These are phyloP conservation scores for Hybos culiciformis DNA, from an alignment of 2,888 invertebrate genomes.

Conservation along the genomic window DNA sequence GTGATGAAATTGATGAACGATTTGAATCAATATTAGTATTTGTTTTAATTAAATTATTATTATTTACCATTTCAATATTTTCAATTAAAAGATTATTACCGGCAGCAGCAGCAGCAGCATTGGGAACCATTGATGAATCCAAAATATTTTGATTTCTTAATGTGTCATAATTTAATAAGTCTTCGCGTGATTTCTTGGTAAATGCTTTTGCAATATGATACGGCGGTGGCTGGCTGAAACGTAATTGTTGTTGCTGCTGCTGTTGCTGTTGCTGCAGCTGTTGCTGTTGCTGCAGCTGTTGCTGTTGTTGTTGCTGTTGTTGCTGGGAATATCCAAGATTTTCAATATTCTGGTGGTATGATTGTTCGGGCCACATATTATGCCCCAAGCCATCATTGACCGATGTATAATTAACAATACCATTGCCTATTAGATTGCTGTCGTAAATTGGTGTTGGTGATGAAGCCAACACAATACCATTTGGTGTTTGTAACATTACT, in stretches of 20 bases:
- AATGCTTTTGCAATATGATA: constrained; percentile 74
- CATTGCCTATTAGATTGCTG: no score
- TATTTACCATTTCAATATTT: not conserved
- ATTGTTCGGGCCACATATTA: no score
- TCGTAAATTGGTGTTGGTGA: no score
- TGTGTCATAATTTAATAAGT: constrained; percentile 29
- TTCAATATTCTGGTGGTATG: no score
- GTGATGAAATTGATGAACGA: no score
- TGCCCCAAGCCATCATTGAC: no score
- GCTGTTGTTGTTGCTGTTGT: no score
- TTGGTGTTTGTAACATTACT: no score
- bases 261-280: constrained; percentile 1
- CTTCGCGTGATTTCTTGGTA: constrained; percentile 49
- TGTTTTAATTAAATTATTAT: not conserved
- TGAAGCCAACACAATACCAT: no score
- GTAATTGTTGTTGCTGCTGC: constrained; percentile 5
- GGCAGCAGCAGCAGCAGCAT: not conserved
- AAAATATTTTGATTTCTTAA: constrained; percentile 24
- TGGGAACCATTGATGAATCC: no score
- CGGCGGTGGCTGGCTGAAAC: constrained; percentile 50
- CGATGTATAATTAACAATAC: no score
- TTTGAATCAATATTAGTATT: not conserved
- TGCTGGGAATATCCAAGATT: not conserved
- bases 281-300: constrained; percentile 1
- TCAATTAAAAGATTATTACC: not conserved